Conservation (phyloP, 2,888 invertebrate genomes). For the Nomada flava region DNA sequence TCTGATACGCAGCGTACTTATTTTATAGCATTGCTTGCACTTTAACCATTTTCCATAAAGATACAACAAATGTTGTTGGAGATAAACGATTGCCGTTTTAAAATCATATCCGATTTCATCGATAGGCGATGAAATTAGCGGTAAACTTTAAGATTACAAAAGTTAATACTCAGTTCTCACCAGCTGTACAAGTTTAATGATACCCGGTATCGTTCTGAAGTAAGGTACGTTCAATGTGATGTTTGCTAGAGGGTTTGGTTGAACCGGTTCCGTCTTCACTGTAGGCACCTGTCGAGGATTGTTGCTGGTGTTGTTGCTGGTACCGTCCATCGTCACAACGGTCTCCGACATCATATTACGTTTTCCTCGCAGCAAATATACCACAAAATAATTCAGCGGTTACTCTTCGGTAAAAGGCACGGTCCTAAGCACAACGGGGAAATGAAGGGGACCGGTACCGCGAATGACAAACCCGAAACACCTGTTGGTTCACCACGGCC, state of each 20-base stretch:
- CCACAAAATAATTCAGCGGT: slow-evolving; percentile 10
- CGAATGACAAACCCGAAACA: slow-evolving; percentile 65
- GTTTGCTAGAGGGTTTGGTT: slow-evolving; percentile 87
- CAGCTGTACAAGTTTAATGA: slow-evolving; percentile 92
- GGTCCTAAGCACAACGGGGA: slow-evolving; percentile 46
- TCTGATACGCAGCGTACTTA: too few species aligned
- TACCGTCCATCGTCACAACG: slow-evolving; percentile 91
- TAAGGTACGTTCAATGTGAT: slow-evolving; percentile 92
- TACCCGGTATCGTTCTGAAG: slow-evolving; percentile 92
- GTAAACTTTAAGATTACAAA: background rate
- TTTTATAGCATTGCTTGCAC: background rate
- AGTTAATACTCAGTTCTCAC: slow-evolving; percentile 85
- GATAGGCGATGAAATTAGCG: too few species aligned
- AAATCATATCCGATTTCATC: background rate
- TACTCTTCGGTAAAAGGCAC: slow-evolving; percentile 45
- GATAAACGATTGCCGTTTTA: background rate
- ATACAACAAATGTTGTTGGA: background rate
- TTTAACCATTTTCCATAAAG: background rate
- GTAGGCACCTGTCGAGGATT: slow-evolving; percentile 82
- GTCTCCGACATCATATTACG: slow-evolving; percentile 92
- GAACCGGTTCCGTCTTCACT: slow-evolving; percentile 85
- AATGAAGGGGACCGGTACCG: slow-evolving; percentile 58
- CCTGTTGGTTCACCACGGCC: slow-evolving; percentile 78
- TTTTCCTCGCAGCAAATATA: slow-evolving; percentile 35
- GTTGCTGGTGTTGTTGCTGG: slow-evolving; percentile 84